Percentiles rank a stretch among this genome's conserved stretches.
These are phyloP conservation scores for Myrmecobius fasciatus DNA, from an alignment of 2,113 vertebrate species.

Conservation along the genomic window DNA sequence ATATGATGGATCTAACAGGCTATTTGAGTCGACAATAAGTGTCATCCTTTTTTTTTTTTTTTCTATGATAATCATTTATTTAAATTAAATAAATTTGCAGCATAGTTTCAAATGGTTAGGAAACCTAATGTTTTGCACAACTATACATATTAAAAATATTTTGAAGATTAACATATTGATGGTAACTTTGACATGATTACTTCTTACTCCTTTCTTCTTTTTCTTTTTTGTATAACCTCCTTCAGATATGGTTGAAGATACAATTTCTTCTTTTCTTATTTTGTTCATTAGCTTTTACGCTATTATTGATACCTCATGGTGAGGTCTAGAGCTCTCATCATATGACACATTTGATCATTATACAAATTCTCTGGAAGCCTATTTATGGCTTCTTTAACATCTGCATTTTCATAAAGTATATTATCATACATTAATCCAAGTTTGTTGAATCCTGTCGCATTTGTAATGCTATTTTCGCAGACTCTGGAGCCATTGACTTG, in stretches of 20 bases:
- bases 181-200: constrained; percentile 67
- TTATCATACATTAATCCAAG: constrained; percentile 93
- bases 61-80: constrained; percentile 83
- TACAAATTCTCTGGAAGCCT: constrained; percentile 91
- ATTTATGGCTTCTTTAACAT: constrained; percentile 92
- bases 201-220: constrained; percentile 94
- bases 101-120: constrained; percentile 68
- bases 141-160: constrained; percentile 69
- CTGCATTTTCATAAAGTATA: constrained; percentile 86
- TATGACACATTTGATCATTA: constrained; percentile 92
- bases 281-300: constrained; percentile 93
- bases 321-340: constrained; percentile 94
- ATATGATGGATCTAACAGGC: too few relatives aligned
- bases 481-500: too few relatives aligned
- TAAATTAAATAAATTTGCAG: constrained; percentile 76
- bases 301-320: constrained; percentile 91
- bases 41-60: background rate
- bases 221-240: constrained; percentile 92
- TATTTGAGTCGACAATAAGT: too few relatives aligned
- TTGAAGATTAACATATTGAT: background rate
- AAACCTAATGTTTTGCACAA: constrained; percentile 58
- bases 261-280: constrained; percentile 92
- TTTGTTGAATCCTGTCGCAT: too few relatives aligned
- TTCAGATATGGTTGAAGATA: constrained; percentile 94
- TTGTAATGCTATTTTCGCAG: too few relatives aligned